Evolutionary conservation across 2,113 vertebrate species (phyloP).

Genomic region (Ochotona princeps): DNA sequence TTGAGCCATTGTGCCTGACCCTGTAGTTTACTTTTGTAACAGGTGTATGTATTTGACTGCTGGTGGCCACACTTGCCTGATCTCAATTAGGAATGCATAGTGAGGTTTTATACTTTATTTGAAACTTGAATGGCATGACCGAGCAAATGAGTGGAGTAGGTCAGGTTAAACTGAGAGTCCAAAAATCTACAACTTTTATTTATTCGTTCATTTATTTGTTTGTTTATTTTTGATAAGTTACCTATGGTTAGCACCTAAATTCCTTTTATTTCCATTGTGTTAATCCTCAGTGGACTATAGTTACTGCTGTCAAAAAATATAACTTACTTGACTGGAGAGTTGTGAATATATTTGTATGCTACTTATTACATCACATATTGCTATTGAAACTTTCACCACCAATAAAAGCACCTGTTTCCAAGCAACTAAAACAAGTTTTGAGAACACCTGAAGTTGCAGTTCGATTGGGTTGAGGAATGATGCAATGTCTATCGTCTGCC

Average conservation of each 20-base stretch:
- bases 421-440: neutral
- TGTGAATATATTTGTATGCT: neutral
- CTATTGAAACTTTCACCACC: neutral
- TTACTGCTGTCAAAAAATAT: neutral
- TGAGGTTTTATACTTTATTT: neutral
- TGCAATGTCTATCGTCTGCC: accelerated
- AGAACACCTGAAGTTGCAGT: neutral
- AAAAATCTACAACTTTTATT: neutral
- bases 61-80: neutral
- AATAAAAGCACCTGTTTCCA: neutral
- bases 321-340: neutral
- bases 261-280: neutral
- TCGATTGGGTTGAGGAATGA: neutral
- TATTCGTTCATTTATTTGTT: too few species aligned
- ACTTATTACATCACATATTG: neutral
- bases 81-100: neutral
- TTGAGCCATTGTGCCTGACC: too few species aligned
- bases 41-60: neutral
- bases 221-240: neutral
- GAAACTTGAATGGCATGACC: neutral
- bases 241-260: neutral
- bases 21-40: neutral
- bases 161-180: neutral
- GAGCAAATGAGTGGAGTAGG: neutral
- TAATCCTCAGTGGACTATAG: neutral